Evolutionary conservation across 2,113 vertebrate species (phyloP).

Genomic region (Nymphicus hollandicus): DNA sequence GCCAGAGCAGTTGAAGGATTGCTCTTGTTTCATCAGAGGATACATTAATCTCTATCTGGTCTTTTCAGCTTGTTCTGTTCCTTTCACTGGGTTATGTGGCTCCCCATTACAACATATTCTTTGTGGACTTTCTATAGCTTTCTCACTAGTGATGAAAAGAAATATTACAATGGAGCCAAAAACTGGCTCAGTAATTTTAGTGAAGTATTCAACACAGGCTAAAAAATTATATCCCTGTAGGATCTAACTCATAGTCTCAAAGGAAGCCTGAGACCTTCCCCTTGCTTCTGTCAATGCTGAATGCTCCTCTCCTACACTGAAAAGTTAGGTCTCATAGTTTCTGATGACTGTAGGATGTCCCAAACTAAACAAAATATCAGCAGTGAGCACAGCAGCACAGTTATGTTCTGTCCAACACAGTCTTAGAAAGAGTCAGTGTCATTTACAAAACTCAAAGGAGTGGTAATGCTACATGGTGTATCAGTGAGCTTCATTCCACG

Average conservation of each 20-base stretch:
- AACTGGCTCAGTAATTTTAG: not conserved
- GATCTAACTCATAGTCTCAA: not conserved
- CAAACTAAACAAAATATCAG: not conserved
- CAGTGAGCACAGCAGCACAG: not conserved
- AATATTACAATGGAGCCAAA: not conserved
- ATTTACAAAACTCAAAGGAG: not conserved
- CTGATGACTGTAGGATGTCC: not conserved
- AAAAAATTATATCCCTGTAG: not conserved
- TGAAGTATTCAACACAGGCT: not conserved
- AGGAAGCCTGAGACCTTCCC: not conserved
- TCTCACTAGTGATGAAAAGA: not conserved
- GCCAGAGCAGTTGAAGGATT: conserved; percentile 13
- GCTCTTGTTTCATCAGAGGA: not conserved
- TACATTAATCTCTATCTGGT: not conserved
- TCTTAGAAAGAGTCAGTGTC: not conserved
- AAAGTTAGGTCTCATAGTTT: not conserved
- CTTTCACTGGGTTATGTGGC: not conserved
- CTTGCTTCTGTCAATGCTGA: not conserved
- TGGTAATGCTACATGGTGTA: not conserved
- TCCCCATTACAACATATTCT: not conserved
- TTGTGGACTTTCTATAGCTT: not conserved
- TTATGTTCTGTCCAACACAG: not conserved
- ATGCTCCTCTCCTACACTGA: not conserved
- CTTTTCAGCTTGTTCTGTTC: not conserved
- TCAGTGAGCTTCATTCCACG: not conserved